A percentile compares a stretch with the other conserved stretches of the same genome.
Conservation (phyloP, 2,797 vertebrate genomes). For the Esox lucius region DNA sequence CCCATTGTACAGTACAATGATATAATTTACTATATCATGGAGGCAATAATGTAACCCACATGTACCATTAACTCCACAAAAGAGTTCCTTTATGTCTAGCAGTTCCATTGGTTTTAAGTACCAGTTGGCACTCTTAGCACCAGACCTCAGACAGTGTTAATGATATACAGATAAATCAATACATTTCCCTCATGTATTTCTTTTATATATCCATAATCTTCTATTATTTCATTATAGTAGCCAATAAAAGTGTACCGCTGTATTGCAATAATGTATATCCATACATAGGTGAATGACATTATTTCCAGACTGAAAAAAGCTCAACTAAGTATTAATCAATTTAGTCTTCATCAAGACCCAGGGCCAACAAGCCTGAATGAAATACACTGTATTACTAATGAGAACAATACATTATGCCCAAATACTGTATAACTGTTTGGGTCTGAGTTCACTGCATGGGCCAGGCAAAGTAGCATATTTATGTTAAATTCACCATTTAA, state of each 20-base stretch:
- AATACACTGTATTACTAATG: constrained; percentile 38
- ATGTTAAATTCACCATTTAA: constrained; percentile 40
- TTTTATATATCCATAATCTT: constrained; percentile 51
- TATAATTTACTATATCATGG: constrained; percentile 35
- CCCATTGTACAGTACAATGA: constrained; percentile 10
- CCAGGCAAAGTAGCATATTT: constrained; percentile 44
- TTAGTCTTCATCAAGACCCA: constrained; percentile 38
- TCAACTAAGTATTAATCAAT: constrained; percentile 41
- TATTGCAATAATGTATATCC: constrained; percentile 17
- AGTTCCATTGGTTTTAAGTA: constrained; percentile 46
- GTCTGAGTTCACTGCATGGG: constrained; percentile 35
- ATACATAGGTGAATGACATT: constrained; percentile 12
- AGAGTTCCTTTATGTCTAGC: constrained; percentile 25
- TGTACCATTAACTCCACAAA: constrained; percentile 42
- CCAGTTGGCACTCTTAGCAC: constrained; percentile 23
- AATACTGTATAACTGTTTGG: constrained; percentile 18
- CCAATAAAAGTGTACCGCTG: constrained; percentile 16
- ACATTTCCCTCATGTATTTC: constrained; percentile 12
- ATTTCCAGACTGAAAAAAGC: constrained; percentile 16
- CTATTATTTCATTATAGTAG: constrained; percentile 23
- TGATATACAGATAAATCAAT: constrained; percentile 39
- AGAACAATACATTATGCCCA: constrained; percentile 17
- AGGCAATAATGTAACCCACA: constrained; percentile 30
- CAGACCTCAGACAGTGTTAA: constrained; percentile 3
- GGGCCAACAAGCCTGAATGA: constrained; percentile 35